phyloP scores from a whole-genome alignment of 2,113 vertebrate species.

The Brachypodius melanocephalos region DNA sequence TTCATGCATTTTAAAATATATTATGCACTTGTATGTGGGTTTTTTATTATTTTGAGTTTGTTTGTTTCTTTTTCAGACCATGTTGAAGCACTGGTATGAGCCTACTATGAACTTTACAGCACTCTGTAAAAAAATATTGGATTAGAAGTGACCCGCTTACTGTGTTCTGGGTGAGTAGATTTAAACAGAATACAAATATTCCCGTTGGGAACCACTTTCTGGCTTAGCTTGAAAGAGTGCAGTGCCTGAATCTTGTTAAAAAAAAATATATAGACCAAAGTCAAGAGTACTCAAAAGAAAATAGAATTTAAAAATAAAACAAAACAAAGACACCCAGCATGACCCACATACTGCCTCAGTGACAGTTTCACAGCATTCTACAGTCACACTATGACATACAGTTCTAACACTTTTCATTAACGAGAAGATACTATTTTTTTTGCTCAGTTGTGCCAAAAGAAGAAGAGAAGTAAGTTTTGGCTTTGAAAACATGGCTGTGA shows the following conservation, averaged over 20 bases:
- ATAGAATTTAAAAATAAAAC: neutral
- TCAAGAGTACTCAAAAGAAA: neutral
- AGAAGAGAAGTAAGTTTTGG: neutral
- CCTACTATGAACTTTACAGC: neutral
- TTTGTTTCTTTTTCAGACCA: neutral
- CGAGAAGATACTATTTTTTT: neutral
- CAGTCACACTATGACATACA: neutral
- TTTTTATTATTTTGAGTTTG: neutral
- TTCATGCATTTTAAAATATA: neutral
- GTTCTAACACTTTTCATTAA: neutral
- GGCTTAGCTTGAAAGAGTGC: neutral
- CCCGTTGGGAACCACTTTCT: neutral
- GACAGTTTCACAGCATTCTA: neutral
- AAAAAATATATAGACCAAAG: neutral
- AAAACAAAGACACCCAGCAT: neutral
- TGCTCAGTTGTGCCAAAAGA: neutral
- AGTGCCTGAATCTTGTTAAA: neutral
- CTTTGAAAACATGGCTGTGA: neutral
- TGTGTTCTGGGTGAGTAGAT: constrained; percentile 1
- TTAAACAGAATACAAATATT: constrained; percentile 13
- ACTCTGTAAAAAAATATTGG: neutral
- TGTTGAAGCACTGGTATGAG: neutral
- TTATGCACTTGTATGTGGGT: neutral
- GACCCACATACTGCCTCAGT: neutral
- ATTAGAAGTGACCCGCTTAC: neutral